Evolutionary conservation across 1,140 invertebrate genomes (phyloP), one percentile per base, ranked within the genome.

Genomic region (Asobara japonica): DNA sequence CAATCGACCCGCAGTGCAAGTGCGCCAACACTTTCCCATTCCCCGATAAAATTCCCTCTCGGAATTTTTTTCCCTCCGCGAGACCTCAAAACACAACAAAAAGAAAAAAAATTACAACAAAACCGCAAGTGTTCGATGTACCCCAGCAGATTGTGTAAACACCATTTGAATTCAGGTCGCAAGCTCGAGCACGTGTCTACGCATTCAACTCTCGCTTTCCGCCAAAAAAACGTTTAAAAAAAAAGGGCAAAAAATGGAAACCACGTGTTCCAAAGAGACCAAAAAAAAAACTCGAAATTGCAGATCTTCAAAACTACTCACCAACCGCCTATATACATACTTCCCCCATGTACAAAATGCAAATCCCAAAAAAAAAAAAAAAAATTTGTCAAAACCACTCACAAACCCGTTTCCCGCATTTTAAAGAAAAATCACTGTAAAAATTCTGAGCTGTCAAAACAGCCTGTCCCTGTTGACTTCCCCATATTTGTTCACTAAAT

Each of bases 151-250:
- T 13, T 62, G 27, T 62, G 60, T 62, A 62, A 62, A 62, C 60
- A 62, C 30, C 27, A n/a, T 62, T 62, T 29, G 29, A 62, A 62
- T 62, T 31, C 60, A 62, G 60, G 60, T 62, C 60, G 60, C 13
- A 62, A 31, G 29, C 60, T 62, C 27, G 31, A 62, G 60, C 60
- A 62, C 60, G 60, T 62, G 60, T 62, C 29, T 27, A 62, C 60
- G 60, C 60, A 62, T 62, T 29, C n/a, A 6, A 29, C 27, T 31
- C 60, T 62, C 29, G n/a, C 22, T 56, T 56, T 56, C 25, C 18
- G 5, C 31, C 31, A 11, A 36, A 36, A 11, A 36, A 36, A 36
- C 11, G 11, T 36, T 36, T 36, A 5, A 48, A 48, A 48, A 4
- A 13, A 5, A 13, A 16, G n/a, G n/a, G n/a, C n/a, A n/a, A n/a